These are phyloP conservation scores for Cladopsammia gracilis DNA, from an alignment of 64 coral and sea anemone species.

Conservation along the genomic window DNA sequence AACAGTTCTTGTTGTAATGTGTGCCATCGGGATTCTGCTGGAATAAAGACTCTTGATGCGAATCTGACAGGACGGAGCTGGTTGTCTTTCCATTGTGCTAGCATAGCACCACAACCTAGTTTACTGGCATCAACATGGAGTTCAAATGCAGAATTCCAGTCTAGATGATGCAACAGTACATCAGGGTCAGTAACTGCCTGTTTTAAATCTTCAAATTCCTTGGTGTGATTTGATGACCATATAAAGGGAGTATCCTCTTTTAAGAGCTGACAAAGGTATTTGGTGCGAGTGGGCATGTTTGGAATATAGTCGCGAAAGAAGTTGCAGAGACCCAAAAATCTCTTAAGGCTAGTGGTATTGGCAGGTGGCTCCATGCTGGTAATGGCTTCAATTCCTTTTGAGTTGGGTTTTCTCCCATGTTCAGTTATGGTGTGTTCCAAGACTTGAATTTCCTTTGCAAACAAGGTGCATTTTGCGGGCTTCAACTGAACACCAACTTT, in stretches of 20 bases:
- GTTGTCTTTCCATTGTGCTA: slow-evolving; percentile 17
- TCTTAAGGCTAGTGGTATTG: slow-evolving; percentile 2
- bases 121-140: slow-evolving; percentile 39
- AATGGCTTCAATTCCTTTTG: slow-evolving; percentile 40
- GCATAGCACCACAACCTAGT: slow-evolving; percentile 37
- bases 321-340: slow-evolving; percentile 41
- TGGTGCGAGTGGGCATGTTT: not conserved
- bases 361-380: not conserved
- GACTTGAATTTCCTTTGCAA: slow-evolving; percentile 16
- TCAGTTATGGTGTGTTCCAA: slow-evolving; percentile 22
- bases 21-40: too few species aligned
- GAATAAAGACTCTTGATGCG: too few species aligned
- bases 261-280: not conserved
- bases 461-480: slow-evolving; percentile 41
- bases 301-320: slow-evolving; percentile 41
- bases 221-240: not conserved
- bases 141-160: slow-evolving; percentile 18
- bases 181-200: not conserved
- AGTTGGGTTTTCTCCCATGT: not conserved
- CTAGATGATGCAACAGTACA: slow-evolving; percentile 11
- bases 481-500: slow-evolving; percentile 33
- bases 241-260: not conserved
- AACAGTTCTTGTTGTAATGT: slow-evolving; percentile 25
- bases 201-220: slow-evolving; percentile 30
- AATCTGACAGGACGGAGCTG: slow-evolving; percentile 8